Evolutionary conservation across 1,140 invertebrate species (phyloP).

Genomic region (Drosophila biarmipes): DNA sequence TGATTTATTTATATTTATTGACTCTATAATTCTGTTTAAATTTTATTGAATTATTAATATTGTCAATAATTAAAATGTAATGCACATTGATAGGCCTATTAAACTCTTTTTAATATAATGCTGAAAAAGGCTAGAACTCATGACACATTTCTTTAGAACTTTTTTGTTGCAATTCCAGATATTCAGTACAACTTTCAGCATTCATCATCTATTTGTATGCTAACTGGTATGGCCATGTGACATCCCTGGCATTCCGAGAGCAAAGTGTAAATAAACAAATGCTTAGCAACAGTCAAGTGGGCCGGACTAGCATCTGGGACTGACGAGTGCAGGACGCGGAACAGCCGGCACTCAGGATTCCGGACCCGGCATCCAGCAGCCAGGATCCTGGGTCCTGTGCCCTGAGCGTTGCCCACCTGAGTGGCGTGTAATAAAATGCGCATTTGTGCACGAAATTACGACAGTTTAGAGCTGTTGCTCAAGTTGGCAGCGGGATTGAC

Average conservation of each 20-base stretch:
- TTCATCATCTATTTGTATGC: not conserved
- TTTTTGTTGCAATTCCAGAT: not conserved
- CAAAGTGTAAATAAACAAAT: constrained; percentile 78
- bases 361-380: constrained; percentile 1
- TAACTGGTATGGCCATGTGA: constrained; percentile 41
- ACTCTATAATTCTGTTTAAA: too few species aligned
- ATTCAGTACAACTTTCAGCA: too few species aligned
- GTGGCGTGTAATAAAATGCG: constrained; percentile 77
- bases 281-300: constrained; percentile 46
- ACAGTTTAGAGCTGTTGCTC: constrained; percentile 54
- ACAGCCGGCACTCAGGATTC: constrained; percentile 4
- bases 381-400: not conserved
- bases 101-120: too few species aligned
- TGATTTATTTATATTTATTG: too few species aligned
- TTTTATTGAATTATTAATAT: too few species aligned
- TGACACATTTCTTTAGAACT: too few species aligned
- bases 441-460: constrained; percentile 77
- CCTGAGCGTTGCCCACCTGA: constrained; percentile 42
- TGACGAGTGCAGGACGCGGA: constrained; percentile 26
- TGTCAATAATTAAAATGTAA: too few species aligned
- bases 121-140: too few species aligned
- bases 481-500: constrained; percentile 20
- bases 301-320: constrained; percentile 27
- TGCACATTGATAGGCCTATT: too few species aligned
- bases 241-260: constrained; percentile 49